Evolutionary conservation across 2,797 vertebrate species (phyloP), one percentile per base, ranked within the genome.

Genomic region (Pteropus rufus): DNA sequence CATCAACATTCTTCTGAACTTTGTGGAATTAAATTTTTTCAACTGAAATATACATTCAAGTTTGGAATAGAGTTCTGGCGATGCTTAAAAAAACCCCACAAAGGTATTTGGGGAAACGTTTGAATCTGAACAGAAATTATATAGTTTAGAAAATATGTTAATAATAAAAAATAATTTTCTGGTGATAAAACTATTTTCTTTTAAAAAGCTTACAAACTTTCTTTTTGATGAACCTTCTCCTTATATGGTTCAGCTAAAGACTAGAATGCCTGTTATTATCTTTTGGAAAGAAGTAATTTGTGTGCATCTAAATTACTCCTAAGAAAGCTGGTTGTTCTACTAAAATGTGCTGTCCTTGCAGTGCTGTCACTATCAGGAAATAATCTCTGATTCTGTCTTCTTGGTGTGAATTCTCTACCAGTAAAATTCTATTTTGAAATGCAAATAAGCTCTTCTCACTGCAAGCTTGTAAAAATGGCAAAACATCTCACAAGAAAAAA

Each of bases 371-470:
- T 76, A 73, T 72, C 44, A 94, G 54, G 81, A 93, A 95, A 84
- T 62, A 67, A 83, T 83, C 87, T 93, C 26, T 36, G 36, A 65
- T 89, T 73, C 65, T 89, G 75, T 89, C 52, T 86, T 91, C 58
- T 64, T 44, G 58, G 3, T 84, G 49, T 46, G 39, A 19, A 92
- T 93, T 97, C 60, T 65, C 76, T 21, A 69, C 62, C 52, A 90
- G 56, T 83, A 83, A 95, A 89, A 56, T 80, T 91, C 52, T 82
- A 67, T 72, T 93, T 89, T 91, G 44, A 95, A 95, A 96, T 94
- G 39, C 79, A 94, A 95, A 96, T 88, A 89, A 67, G 23, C 39
- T 86, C 41, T 75, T 81, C 73, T 91, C 36, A 76, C 34, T 60
- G 65, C 16, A 70, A 52, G 72, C 44, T 94, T 92, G 36, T 89